phyloP scores from a whole-genome alignment of 2,888 invertebrate species.

The Timema podura region DNA sequence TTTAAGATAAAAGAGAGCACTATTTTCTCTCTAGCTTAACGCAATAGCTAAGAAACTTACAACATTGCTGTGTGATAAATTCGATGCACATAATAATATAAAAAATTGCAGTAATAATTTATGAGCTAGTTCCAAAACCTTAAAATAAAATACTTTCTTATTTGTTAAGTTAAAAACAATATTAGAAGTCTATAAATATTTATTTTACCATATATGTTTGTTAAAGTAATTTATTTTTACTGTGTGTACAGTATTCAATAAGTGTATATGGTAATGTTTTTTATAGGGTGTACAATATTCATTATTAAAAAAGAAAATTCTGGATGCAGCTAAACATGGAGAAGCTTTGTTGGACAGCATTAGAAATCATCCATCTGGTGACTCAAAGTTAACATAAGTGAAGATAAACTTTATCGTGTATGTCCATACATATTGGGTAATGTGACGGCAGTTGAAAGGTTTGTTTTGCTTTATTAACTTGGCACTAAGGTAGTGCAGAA shows the following conservation, averaged over 20 bases:
- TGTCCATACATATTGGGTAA: conserved; percentile 61
- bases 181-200: too few relatives aligned
- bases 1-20: too few relatives aligned
- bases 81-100: too few relatives aligned
- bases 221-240: background rate
- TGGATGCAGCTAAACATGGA: conserved; percentile 83
- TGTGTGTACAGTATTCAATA: conserved; percentile 18
- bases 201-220: too few relatives aligned
- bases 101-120: too few relatives aligned
- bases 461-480: conserved; percentile 34
- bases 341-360: conserved; percentile 70
- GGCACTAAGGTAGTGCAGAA: background rate
- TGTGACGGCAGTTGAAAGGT: conserved; percentile 90
- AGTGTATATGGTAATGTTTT: conserved; percentile 27
- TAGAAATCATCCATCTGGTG: conserved; percentile 25
- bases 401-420: conserved; percentile 37
- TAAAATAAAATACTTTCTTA: too few relatives aligned
- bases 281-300: conserved; percentile 53
- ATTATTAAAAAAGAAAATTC: conserved; percentile 77
- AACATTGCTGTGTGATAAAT: too few relatives aligned
- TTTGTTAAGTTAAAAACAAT: too few relatives aligned
- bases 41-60: too few relatives aligned
- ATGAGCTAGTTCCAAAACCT: too few relatives aligned
- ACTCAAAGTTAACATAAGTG: conserved; percentile 3
- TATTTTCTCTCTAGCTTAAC: too few relatives aligned